phyloP scores from a whole-genome alignment of 2,797 vertebrate genomes.

The Phoxinus dragarum region DNA sequence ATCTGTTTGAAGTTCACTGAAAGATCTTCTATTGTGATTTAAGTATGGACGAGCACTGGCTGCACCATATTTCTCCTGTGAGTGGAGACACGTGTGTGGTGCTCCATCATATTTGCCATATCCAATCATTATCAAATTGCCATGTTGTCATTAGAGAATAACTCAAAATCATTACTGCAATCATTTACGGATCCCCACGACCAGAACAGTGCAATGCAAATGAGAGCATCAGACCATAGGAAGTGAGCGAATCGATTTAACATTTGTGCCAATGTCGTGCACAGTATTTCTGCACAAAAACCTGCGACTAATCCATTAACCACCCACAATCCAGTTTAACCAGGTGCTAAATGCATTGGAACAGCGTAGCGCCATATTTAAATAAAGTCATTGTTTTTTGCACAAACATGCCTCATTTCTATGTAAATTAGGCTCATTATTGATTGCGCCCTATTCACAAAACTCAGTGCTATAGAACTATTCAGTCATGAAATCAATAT shows the following conservation, averaged over 20 bases:
- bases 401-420: constrained; percentile 16
- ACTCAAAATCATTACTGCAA: constrained; percentile 20
- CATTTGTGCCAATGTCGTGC: background rate
- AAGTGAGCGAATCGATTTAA: background rate
- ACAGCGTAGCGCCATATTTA: background rate
- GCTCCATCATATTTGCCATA: constrained; percentile 26
- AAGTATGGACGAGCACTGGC: background rate
- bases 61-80: constrained; percentile 2
- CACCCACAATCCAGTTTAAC: background rate
- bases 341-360: constrained; percentile 4
- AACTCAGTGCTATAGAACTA: constrained; percentile 1
- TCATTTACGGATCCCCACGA: background rate
- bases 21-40: constrained; percentile 31
- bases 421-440: constrained; percentile 29
- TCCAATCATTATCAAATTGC: constrained; percentile 52
- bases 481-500: constrained; percentile 37
- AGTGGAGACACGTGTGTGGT: constrained; percentile 12
- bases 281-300: background rate
- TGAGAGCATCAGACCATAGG: background rate
- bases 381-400: constrained; percentile 4
- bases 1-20: constrained; percentile 28
- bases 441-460: constrained; percentile 6
- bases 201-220: background rate
- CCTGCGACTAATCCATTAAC: background rate
- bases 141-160: constrained; percentile 22